Percentiles rank a stretch among this genome's conserved stretches.
Evolutionary conservation across 2,797 vertebrate species (phyloP).

Genomic region (Oophaga sylvatica): DNA sequence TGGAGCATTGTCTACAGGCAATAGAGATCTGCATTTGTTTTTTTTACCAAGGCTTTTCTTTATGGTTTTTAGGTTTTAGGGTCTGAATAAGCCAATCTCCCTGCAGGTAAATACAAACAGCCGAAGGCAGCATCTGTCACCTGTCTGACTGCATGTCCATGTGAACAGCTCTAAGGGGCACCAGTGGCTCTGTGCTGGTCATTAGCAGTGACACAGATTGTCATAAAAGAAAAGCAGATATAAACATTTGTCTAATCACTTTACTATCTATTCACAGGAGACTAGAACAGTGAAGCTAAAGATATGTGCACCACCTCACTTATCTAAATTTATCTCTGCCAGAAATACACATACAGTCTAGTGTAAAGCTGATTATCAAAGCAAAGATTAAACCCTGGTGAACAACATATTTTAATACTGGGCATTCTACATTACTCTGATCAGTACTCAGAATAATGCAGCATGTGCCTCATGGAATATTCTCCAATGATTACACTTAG

Average conservation of each 20-base stretch:
- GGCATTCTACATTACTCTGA: background rate
- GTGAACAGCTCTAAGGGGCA: slow-evolving; percentile 44
- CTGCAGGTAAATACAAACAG: slow-evolving; percentile 57
- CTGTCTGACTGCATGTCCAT: slow-evolving; percentile 55
- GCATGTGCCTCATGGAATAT: too few species aligned
- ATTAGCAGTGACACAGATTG: slow-evolving; percentile 56
- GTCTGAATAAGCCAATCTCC: slow-evolving; percentile 34
- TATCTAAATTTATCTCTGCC: background rate
- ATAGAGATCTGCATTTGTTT: background rate
- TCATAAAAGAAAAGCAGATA: slow-evolving; percentile 43
- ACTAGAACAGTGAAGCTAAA: background rate
- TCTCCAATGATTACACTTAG: too few species aligned
- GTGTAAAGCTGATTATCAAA: background rate
- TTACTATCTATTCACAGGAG: slow-evolving; percentile 35
- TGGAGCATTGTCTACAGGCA: background rate
- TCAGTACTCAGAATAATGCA: too few species aligned
- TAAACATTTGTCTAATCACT: slow-evolving; percentile 46
- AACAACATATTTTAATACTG: background rate
- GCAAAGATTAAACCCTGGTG: background rate
- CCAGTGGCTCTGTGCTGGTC: slow-evolving; percentile 36
- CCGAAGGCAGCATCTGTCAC: slow-evolving; percentile 60
- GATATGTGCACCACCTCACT: background rate
- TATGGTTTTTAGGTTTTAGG: slow-evolving; percentile 18
- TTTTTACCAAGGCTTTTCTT: slow-evolving; percentile 9
- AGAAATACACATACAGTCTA: background rate